These are phyloP conservation scores for Monochamus alternatus DNA, from an alignment of 2,888 invertebrate genomes.

Conservation along the genomic window DNA sequence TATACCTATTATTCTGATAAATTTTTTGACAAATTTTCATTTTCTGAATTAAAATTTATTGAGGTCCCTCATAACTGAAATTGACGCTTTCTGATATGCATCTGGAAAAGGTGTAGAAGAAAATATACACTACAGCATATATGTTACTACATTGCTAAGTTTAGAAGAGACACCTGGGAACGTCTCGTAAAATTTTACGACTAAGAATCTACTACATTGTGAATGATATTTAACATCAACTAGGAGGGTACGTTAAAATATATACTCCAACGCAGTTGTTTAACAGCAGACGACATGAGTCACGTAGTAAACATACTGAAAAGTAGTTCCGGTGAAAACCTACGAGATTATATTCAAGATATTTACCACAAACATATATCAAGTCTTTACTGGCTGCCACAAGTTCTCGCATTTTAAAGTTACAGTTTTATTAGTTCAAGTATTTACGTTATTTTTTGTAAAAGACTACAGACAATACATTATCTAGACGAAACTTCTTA, in stretches of 20 bases:
- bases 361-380: not conserved
- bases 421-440: too few relatives aligned
- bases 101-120: not conserved
- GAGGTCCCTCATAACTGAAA: too few relatives aligned
- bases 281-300: not conserved
- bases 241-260: not conserved
- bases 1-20: too few relatives aligned
- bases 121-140: not conserved
- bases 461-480: too few relatives aligned
- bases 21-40: too few relatives aligned
- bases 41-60: too few relatives aligned
- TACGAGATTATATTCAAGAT: not conserved
- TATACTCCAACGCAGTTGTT: constrained; percentile 4
- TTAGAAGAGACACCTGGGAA: not conserved
- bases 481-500: too few relatives aligned
- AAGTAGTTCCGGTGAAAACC: not conserved
- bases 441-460: too few relatives aligned
- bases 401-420: not conserved
- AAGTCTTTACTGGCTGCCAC: not conserved
- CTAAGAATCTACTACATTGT: constrained; percentile 8
- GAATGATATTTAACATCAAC: constrained; percentile 10
- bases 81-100: too few relatives aligned
- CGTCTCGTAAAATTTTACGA: constrained; percentile 6
- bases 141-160: not conserved
- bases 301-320: not conserved